Evolutionary conservation across 1,140 invertebrate species (phyloP), one percentile per base, ranked within the genome.

Genomic region (Ceratosolen solmsi): DNA sequence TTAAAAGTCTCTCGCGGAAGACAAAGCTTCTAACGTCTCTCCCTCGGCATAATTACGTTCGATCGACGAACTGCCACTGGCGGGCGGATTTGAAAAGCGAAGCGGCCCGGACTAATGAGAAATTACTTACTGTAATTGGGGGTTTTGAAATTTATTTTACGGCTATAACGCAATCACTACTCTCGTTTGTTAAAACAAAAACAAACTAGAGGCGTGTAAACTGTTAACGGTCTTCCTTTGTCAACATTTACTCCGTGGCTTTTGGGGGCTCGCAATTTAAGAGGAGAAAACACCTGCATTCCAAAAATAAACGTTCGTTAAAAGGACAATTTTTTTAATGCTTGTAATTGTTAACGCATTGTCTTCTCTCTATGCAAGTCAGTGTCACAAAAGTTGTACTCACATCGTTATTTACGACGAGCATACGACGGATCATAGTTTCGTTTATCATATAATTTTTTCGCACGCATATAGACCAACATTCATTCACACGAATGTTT

Each of bases 11-110:
- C 84, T 81, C 68, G 54, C 17, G 13, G 60, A 73, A 86, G 86
- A 87, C 86, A 87, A 86, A 87, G 85, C 84, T 82, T 80, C n/a
- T 27, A 36, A 11, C n/a, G 25, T 58, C 80, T 73, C 33, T 33
- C 76, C 38, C 46, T 72, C 17, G 54, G 84, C 85, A 84, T 87
- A 87, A 87, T 87, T 87, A 86, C 86, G 86, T 86, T 86, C 85
- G 86, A 87, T 87, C 85, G 86, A 46, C 86, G 86, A 86, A 86
- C 86, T 87, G 86, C 51, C 74, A 27, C 25, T 38, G 80, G 13
- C 60, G 17, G 54, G 33, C 51, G 41, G 41, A 11, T 51, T 80
- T 49, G 33, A 58, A 85, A 68, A 84, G 77, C 71, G 73, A 80
- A 84, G 84, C 86, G 75, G 65, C 71, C 73, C 63, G 71, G 74